phyloP scores from a whole-genome alignment of 1,140 invertebrate species.

The Drosophila albomicans region DNA sequence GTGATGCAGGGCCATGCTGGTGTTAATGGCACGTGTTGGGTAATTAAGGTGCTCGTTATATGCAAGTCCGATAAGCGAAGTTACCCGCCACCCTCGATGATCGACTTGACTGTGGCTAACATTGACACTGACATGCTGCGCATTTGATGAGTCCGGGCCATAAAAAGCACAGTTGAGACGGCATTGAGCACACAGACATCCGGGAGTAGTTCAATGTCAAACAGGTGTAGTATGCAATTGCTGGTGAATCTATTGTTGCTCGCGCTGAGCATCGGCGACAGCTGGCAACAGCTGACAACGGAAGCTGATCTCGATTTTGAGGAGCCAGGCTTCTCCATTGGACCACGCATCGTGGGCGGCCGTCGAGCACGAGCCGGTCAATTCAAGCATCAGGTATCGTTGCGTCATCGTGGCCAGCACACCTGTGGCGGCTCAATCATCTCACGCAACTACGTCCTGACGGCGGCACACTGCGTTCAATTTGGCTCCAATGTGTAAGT shows the following conservation, averaged over 20 bases:
- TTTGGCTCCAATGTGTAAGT: conserved; percentile 43
- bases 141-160: not conserved
- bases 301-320: not conserved
- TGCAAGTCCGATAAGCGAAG: conserved; percentile 21
- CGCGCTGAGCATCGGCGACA: conserved; percentile 5
- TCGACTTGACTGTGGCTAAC: not conserved
- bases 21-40: conserved; percentile 20
- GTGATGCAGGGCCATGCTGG: conserved; percentile 12
- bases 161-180: conserved; percentile 12
- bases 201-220: not conserved
- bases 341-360: conserved; percentile 85
- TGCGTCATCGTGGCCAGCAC: conserved; percentile 74
- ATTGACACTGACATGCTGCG: conserved; percentile 43
- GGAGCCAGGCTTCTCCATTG: not conserved
- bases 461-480: conserved; percentile 87
- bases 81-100: not conserved
- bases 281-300: not conserved
- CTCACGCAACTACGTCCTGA: conserved; percentile 85
- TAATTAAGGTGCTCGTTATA: conserved; percentile 41
- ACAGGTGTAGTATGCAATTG: conserved; percentile 8
- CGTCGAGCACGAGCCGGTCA: conserved; percentile 72
- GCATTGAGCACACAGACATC: not conserved
- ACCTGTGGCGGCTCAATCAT: conserved; percentile 87
- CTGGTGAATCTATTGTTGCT: conserved; percentile 26
- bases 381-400: conserved; percentile 86